Evolutionary conservation across 2,888 invertebrate genomes (phyloP).

Genomic region (Drosophila fungiperda): DNA sequence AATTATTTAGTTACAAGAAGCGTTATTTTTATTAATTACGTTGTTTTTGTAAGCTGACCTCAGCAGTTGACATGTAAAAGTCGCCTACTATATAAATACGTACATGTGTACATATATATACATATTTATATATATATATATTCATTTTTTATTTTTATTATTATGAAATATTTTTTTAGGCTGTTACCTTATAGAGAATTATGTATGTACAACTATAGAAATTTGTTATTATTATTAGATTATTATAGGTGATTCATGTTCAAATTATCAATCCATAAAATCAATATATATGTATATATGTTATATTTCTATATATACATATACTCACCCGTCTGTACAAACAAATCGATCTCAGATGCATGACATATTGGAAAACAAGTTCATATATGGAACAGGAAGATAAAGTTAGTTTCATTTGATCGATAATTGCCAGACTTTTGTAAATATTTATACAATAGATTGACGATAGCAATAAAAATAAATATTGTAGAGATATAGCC

Average conservation of each 20-base stretch:
- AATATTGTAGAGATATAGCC: neutral
- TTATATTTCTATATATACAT: neutral
- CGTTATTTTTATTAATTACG: neutral
- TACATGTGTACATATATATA: neutral
- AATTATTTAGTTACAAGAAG: constrained; percentile 5
- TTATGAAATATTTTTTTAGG: constrained; percentile 5
- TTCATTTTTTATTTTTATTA: neutral
- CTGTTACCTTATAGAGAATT: constrained; percentile 18
- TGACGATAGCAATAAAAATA: neutral
- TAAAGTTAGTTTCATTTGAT: neutral
- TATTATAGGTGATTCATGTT: neutral
- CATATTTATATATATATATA: neutral
- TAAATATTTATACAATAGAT: neutral
- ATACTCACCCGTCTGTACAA: neutral
- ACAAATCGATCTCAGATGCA: neutral
- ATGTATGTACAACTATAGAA: constrained; percentile 10
- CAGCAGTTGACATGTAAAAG: constrained; percentile 8
- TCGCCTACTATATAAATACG: neutral
- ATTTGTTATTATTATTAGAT: constrained; percentile 13
- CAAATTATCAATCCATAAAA: neutral
- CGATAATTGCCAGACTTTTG: neutral
- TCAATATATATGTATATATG: neutral
- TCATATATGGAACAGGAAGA: neutral
- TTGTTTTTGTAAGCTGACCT: constrained; percentile 26
- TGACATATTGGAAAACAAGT: neutral